A percentile compares a stretch with the other conserved stretches of the same genome.
Conservation (phyloP, 2,888 invertebrate species). For the Athalia cordata region DNA sequence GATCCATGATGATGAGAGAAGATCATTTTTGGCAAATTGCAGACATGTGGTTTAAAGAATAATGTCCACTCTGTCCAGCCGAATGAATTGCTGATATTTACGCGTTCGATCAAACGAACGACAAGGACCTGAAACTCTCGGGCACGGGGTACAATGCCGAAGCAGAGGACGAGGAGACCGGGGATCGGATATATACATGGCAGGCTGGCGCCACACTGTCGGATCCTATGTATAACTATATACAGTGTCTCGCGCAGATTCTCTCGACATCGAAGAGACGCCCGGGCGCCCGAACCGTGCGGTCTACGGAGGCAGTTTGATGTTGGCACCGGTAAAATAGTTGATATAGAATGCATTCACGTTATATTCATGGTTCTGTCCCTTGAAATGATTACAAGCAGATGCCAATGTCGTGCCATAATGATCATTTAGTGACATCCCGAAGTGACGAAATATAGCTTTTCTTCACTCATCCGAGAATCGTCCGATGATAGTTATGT, state of each 20-base stretch:
- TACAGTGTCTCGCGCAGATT: slow-evolving; percentile 55
- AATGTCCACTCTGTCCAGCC: background rate
- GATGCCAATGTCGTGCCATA: slow-evolving; percentile 64
- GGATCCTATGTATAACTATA: slow-evolving; percentile 56
- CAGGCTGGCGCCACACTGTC: slow-evolving; percentile 66
- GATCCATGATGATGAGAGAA: no score
- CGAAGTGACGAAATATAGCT: slow-evolving; percentile 41
- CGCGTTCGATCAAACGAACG: background rate
- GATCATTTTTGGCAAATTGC: no score
- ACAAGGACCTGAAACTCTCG: slow-evolving; percentile 35
- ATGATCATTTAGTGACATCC: slow-evolving; percentile 61
- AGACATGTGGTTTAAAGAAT: no score
- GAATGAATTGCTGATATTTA: background rate
- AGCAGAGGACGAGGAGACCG: slow-evolving; percentile 40
- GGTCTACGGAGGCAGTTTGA: background rate
- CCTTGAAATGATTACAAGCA: slow-evolving; percentile 63
- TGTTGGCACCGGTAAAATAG: no score
- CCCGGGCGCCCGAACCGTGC: slow-evolving; percentile 27
- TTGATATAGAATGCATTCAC: no score
- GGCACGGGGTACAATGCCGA: slow-evolving; percentile 42
- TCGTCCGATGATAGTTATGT: background rate
- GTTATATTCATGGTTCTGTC: background rate
- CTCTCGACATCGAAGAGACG: slow-evolving; percentile 37
- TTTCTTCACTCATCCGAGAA: background rate
- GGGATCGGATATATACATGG: slow-evolving; percentile 43